Conservation (phyloP, 1,140 invertebrate genomes). For the Ditylenchus dipsaci region DNA sequence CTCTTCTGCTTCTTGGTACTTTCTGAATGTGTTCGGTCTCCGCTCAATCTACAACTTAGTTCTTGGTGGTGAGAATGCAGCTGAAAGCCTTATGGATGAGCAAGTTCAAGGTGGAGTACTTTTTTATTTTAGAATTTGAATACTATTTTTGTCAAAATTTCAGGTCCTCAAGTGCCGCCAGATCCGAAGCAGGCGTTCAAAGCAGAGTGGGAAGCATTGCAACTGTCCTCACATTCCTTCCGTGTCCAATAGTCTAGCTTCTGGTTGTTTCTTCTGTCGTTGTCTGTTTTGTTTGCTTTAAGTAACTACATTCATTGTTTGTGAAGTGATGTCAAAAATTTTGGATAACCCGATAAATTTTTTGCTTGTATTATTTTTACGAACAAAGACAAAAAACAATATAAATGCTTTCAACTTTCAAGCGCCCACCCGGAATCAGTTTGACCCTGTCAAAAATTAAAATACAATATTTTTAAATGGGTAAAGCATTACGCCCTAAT, state of each 20-base stretch:
- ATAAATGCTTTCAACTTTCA: too few species aligned
- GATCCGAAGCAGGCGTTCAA: conserved; percentile 98
- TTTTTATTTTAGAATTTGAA: conserved; percentile 60
- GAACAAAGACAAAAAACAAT: too few species aligned
- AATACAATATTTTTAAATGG: too few species aligned
- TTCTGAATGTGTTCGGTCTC: conserved; percentile 96
- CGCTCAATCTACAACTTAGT: conserved; percentile 95
- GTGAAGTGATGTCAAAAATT: too few species aligned
- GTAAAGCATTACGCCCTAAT: too few species aligned
- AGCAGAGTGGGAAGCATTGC: conserved; percentile 96
- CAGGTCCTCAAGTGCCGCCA: conserved; percentile 86
- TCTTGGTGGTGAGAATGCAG: conserved; percentile 89
- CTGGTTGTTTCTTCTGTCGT: not conserved
- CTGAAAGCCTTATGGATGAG: conserved; percentile 50
- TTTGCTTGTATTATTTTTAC: too few species aligned
- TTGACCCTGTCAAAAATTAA: too few species aligned
- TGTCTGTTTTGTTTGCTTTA: not conserved
- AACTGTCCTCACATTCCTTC: conserved; percentile 67
- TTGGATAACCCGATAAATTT: too few species aligned
- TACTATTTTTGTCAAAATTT: conserved; percentile 60
- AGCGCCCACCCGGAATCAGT: too few species aligned
- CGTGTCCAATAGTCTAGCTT: not conserved
- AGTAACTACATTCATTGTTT: conserved; percentile 1
- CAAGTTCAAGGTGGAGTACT: conserved; percentile 22
- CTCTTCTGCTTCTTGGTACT: conserved; percentile 99